A percentile compares a stretch with the other conserved stretches of the same genome.
Evolutionary conservation across 2,113 vertebrate species (phyloP).

Genomic region (Lamprotornis superbus): DNA sequence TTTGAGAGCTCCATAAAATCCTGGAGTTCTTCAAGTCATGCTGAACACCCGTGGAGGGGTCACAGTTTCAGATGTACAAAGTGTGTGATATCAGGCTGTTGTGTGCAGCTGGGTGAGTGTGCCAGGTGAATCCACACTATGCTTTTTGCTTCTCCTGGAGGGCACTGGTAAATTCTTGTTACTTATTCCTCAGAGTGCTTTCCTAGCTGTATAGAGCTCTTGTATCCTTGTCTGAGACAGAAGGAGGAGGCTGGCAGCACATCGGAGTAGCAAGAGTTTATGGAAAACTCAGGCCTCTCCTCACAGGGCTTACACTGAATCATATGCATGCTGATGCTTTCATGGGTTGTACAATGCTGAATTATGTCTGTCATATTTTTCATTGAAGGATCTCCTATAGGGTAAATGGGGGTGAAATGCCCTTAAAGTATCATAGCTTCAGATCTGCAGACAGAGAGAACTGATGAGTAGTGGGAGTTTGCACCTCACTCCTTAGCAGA

Average conservation of each 20-base stretch:
- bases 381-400: neutral
- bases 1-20: neutral
- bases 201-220: neutral
- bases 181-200: neutral
- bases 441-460: neutral
- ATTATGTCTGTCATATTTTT: neutral
- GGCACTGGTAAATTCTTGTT: neutral
- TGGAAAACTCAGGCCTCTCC: neutral
- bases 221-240: neutral
- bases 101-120: neutral
- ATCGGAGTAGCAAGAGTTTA: neutral
- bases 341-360: neutral
- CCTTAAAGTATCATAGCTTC: neutral
- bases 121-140: neutral
- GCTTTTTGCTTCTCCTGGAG: neutral
- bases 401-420: neutral
- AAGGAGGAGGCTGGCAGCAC: neutral
- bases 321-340: neutral
- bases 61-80: neutral
- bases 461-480: neutral
- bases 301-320: neutral
- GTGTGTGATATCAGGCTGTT: neutral
- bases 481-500: neutral
- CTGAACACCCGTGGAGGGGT: fast-evolving
- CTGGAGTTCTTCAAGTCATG: neutral